Percentiles rank a stretch among this genome's conserved stretches.
Evolutionary conservation across 2,797 vertebrate species (phyloP).

Genomic region (Caiman crocodilus): DNA sequence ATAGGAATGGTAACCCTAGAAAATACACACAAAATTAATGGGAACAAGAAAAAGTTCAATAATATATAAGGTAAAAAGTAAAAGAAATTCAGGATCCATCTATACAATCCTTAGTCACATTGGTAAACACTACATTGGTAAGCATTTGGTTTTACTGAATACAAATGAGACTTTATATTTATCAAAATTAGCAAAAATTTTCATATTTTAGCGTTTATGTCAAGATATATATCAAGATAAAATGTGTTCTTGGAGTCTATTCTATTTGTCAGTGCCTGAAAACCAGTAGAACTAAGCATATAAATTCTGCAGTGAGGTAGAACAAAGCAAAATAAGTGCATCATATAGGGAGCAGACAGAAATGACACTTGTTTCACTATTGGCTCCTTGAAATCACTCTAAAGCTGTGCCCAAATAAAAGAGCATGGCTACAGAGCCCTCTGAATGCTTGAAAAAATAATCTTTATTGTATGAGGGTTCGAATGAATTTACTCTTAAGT

Average conservation of each 20-base stretch:
- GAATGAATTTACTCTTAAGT: too few species aligned
- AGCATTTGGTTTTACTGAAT: not conserved
- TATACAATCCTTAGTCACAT: not conserved
- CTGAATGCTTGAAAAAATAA: too few species aligned
- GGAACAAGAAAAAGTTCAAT: too few species aligned
- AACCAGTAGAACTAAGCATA: not conserved
- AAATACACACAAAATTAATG: not conserved
- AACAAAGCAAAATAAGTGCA: not conserved
- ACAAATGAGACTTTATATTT: not conserved
- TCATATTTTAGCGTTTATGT: not conserved
- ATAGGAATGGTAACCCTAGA: not conserved
- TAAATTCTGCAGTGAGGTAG: not conserved
- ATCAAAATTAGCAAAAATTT: not conserved
- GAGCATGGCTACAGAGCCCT: too few species aligned
- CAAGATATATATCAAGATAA: not conserved
- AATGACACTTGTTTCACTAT: too few species aligned
- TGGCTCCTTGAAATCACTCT: too few species aligned
- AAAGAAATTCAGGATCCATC: not conserved
- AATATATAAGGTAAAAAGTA: not conserved
- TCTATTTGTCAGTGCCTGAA: not conserved
- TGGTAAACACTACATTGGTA: not conserved
- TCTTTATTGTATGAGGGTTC: too few species aligned
- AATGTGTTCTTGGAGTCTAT: not conserved
- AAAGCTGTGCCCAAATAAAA: too few species aligned
- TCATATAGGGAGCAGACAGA: too few species aligned